Conservation (phyloP, 1,140 invertebrate genomes). For the Pseudoatta argentina region DNA sequence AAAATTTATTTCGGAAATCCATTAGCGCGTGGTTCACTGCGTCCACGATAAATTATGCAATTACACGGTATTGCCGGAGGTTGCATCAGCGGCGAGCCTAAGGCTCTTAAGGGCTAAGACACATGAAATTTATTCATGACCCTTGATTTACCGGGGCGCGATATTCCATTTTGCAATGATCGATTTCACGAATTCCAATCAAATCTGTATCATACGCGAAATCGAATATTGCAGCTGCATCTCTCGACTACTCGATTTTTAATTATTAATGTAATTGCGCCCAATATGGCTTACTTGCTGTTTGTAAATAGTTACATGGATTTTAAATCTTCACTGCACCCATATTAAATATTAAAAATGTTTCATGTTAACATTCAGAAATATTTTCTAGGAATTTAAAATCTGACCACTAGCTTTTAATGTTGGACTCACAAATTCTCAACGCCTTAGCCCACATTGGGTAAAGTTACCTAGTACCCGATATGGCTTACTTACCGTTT, state of each 20-base stretch:
- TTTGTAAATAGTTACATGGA: too few species aligned
- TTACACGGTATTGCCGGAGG: slow-evolving; percentile 50
- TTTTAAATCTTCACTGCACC: too few species aligned
- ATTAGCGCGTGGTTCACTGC: slow-evolving; percentile 59
- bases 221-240: not conserved
- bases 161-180: slow-evolving; percentile 49
- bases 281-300: too few species aligned
- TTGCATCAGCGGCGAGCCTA: slow-evolving; percentile 60
- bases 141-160: slow-evolving; percentile 32
- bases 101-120: slow-evolving; percentile 65
- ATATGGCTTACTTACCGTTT: too few species aligned
- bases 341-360: too few species aligned
- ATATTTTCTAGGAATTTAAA: too few species aligned
- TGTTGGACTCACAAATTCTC: too few species aligned
- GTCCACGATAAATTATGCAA: slow-evolving; percentile 72
- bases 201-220: not conserved
- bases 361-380: too few species aligned
- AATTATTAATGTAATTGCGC: too few species aligned
- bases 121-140: slow-evolving; percentile 60
- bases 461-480: too few species aligned
- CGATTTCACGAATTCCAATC: slow-evolving; percentile 30
- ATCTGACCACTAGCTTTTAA: too few species aligned
- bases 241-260: slow-evolving; percentile 16
- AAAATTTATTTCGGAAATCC: slow-evolving; percentile 73
- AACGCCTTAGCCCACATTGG: too few species aligned